Evolutionary conservation across 2,888 invertebrate genomes (phyloP).

Genomic region (Pyrrhosoma nymphula): DNA sequence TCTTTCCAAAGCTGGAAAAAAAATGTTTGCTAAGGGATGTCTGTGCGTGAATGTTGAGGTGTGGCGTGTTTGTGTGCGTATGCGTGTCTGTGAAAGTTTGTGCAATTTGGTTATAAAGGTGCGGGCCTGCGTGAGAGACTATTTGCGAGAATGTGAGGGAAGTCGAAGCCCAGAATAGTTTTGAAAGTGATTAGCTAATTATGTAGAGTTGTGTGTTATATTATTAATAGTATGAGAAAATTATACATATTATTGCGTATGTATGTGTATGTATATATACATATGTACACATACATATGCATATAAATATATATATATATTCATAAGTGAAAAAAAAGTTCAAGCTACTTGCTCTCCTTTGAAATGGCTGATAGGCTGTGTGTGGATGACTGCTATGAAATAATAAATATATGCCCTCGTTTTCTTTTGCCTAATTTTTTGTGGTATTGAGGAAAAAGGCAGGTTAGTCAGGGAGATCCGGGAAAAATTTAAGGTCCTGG

Average conservation of each 20-base stretch:
- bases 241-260: constrained; percentile 66
- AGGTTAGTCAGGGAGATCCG: constrained; percentile 44
- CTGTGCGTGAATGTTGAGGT: constrained; percentile 24
- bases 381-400: constrained; percentile 12
- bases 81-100: background rate
- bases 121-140: constrained; percentile 38
- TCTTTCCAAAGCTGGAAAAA: constrained; percentile 63
- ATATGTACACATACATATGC: constrained; percentile 65
- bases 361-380: background rate
- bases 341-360: constrained; percentile 62
- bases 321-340: constrained; percentile 22
- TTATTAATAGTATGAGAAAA: constrained; percentile 71
- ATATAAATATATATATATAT: constrained; percentile 70
- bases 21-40: constrained; percentile 52
- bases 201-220: constrained; percentile 72
- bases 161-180: constrained; percentile 69
- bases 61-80: background rate
- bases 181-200: constrained; percentile 70
- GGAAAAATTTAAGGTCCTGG: constrained; percentile 50
- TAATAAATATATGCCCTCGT: constrained; percentile 7
- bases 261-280: constrained; percentile 69
- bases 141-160: background rate
- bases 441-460: constrained; percentile 41
- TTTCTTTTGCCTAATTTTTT: constrained; percentile 13
- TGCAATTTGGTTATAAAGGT: constrained; percentile 49